Evolutionary conservation across 2,113 vertebrate genomes (phyloP).

Genomic region (Elephas maximus): DNA sequence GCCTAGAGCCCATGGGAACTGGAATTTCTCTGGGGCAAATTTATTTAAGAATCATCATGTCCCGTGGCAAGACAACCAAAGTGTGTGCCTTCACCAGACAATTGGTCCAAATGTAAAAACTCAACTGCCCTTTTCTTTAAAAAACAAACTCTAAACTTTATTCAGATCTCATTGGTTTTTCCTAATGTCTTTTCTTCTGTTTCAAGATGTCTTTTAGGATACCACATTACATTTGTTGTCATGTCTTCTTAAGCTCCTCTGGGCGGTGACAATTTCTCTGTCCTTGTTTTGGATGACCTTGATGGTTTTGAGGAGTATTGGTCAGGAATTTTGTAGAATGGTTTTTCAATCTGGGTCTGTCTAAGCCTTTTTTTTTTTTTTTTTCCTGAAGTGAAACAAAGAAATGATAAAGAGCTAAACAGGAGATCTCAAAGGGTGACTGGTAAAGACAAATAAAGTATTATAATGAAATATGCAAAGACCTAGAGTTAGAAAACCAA

Average conservation of each 20-base stretch:
- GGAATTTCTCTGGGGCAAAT: constrained; percentile 8
- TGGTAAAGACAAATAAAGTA: no score
- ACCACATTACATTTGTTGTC: not conserved
- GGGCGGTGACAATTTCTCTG: not conserved
- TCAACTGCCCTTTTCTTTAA: not conserved
- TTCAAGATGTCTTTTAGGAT: not conserved
- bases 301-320: not conserved
- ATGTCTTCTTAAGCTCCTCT: not conserved
- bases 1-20: not conserved
- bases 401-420: no score
- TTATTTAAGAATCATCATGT: constrained; percentile 45
- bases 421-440: no score
- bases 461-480: no score
- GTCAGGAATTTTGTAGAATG: not conserved
- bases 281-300: not conserved
- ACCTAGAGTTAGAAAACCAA: no score
- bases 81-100: not conserved
- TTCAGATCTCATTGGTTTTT: not conserved
- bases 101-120: not conserved
- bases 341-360: not conserved
- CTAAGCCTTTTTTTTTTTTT: not conserved
- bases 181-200: not conserved
- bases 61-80: not conserved
- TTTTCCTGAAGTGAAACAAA: no score
- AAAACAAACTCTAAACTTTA: not conserved